Evolutionary conservation across 2,888 invertebrate genomes (phyloP).

Genomic region (Tinea semifulvella): DNA sequence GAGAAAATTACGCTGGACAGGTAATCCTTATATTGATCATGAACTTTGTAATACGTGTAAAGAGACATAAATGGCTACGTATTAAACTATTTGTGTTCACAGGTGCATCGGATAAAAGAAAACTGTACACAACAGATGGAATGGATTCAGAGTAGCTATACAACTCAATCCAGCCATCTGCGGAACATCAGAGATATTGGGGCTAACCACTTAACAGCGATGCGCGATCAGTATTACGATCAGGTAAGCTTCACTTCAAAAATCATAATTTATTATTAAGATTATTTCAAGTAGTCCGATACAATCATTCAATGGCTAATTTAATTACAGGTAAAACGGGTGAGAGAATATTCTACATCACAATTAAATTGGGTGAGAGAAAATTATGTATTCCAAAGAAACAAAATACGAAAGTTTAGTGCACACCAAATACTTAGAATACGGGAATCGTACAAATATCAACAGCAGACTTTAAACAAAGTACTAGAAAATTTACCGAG

Average conservation of each 20-base stretch:
- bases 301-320: neutral
- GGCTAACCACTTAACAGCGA: conserved; percentile 82
- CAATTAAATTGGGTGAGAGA: conserved; percentile 95
- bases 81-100: neutral
- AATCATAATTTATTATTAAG: neutral
- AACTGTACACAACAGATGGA: conserved; percentile 95
- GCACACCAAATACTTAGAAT: conserved; percentile 89
- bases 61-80: neutral
- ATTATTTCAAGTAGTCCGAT: too few relatives aligned
- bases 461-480: conserved; percentile 94
- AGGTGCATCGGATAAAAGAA: conserved; percentile 89
- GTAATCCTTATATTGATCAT: conserved; percentile 42
- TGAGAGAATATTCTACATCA: conserved; percentile 89
- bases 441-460: conserved; percentile 94
- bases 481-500: conserved; percentile 92
- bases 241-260: conserved; percentile 69
- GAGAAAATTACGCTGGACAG: conserved; percentile 93
- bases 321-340: conserved; percentile 80
- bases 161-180: conserved; percentile 85
- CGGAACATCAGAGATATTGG: conserved; percentile 92
- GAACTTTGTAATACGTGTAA: neutral
- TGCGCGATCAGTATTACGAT: conserved; percentile 92
- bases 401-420: conserved; percentile 94
- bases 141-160: conserved; percentile 92
- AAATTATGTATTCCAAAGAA: conserved; percentile 94